Evolutionary conservation across 1,140 invertebrate genomes (phyloP), one percentile per base, ranked within the genome.

Genomic region (Trichoplusia ni): DNA sequence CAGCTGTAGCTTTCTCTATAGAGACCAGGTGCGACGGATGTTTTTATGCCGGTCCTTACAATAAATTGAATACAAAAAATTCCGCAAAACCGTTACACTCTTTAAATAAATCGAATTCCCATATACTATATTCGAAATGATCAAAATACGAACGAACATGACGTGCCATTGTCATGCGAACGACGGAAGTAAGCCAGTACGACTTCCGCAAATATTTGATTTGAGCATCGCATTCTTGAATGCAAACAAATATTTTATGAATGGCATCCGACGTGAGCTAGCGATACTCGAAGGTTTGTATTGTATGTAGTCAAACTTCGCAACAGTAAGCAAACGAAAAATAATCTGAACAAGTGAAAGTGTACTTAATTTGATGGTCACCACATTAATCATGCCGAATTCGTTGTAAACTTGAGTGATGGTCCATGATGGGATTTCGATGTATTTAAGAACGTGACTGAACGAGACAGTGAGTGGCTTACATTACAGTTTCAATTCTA

Each of bases 171-270:
- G 47, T 67, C 19, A 58, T 44, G 46, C 25, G 35, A 29, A 37
- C 23, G 27, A 58, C 49, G 70, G 66, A 69, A 72, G 62, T 33
- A n/a, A 14, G 19, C 31, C 38, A 35, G 51, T 64, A 64, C 9
- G 25, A 68, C 61, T 66, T 74, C 72, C 72, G 72, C 68, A 62
- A 71, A 71, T 71, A 68, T 70, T 59, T 51, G 60, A 63, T 31
- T 64, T 44, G 25, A 19, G 9, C 38, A 21, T 19, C 46, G 33
- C 56, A 49, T 49, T 49, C 31, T n/a, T 33, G 25, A 65, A 62
- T 62, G 59, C 58, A 58, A 68, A 68, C 21, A 42, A 58, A 47
- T 66, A 31, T 64, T 53, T 33, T 58, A 47, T 29, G 14, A 31
- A 8, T 29, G 46, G n/a, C n/a, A n/a, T n/a, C n/a, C n/a, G n/a